A percentile compares a stretch with the other conserved stretches of the same genome.
These are phyloP conservation scores for Planococcus citri DNA, from an alignment of 1,140 invertebrate species.

Conservation along the genomic window DNA sequence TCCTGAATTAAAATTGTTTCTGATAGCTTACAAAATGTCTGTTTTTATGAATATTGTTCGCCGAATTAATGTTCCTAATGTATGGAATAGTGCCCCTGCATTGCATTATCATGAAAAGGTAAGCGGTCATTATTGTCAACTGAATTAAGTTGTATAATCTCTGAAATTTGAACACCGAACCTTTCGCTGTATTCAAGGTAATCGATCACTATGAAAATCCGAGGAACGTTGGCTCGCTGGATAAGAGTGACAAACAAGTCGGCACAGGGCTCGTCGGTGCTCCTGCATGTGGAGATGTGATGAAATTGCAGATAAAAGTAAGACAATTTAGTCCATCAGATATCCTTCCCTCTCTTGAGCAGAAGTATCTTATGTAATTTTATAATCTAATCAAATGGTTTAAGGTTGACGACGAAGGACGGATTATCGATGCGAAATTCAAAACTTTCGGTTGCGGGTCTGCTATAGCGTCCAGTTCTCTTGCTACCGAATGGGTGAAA, in stretches of 20 bases:
- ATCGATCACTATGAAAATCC: conserved; percentile 99
- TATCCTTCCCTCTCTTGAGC: neutral
- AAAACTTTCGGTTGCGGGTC: conserved; percentile 99
- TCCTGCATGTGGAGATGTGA: conserved; percentile 98
- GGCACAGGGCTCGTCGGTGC: conserved; percentile 97
- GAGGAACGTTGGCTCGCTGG: conserved; percentile 92
- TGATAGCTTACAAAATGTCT: no score
- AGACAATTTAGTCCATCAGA: neutral
- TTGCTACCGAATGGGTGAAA: conserved; percentile 99
- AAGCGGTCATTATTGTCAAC: neutral
- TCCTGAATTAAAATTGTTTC: no score
- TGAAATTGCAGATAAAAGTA: conserved; percentile 92
- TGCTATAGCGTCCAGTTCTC: conserved; percentile 95
- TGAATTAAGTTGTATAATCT: neutral
- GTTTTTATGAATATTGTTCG: no score
- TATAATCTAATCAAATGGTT: neutral
- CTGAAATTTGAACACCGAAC: neutral
- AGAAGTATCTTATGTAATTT: neutral
- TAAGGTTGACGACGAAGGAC: conserved; percentile 72
- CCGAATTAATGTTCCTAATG: no score
- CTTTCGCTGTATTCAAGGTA: conserved; percentile 48
- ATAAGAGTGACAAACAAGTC: conserved; percentile 87
- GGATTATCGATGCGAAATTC: conserved; percentile 98
- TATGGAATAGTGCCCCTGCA: neutral
- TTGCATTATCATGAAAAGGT: neutral